phyloP scores from a whole-genome alignment of 1,140 invertebrate species.

The Drosophila truncata region DNA sequence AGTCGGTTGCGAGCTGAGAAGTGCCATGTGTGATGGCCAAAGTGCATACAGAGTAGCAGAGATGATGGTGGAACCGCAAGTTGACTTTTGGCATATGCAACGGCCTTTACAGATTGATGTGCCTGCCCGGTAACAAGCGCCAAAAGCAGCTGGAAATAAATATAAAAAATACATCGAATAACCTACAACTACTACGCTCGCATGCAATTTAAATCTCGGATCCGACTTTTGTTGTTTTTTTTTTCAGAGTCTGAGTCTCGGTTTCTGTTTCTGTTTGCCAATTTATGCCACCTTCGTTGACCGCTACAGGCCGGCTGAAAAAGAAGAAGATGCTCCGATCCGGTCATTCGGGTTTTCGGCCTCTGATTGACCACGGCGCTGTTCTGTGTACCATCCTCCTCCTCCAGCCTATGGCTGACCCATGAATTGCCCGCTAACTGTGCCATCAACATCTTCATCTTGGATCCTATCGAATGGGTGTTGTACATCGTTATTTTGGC shows the following conservation, averaged over 20 bases:
- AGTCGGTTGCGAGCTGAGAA: constrained; percentile 4
- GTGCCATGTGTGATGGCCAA: constrained; percentile 52
- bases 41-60: constrained; percentile 26
- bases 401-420: constrained; percentile 4
- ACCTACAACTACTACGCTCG: constrained; percentile 48
- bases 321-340: constrained; percentile 37
- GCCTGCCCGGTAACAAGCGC: constrained; percentile 54
- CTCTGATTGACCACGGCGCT: constrained; percentile 21
- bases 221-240: constrained; percentile 33
- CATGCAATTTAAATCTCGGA: constrained; percentile 53
- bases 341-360: constrained; percentile 71
- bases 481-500: constrained; percentile 30
- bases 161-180: constrained; percentile 49
- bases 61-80: constrained; percentile 35
- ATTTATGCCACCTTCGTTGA: constrained; percentile 78
- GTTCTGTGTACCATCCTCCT: constrained; percentile 16
- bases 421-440: constrained; percentile 20
- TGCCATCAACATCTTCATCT: constrained; percentile 43
- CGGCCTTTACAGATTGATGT: constrained; percentile 80
- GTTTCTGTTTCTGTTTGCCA: constrained; percentile 48
- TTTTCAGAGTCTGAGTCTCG: constrained; percentile 3
- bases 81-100: constrained; percentile 81
- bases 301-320: constrained; percentile 57
- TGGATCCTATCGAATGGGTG: constrained; percentile 19
- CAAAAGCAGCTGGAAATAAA: constrained; percentile 47